Conservation (phyloP, 1,140 invertebrate species). For the Trinorchestia longiramus region DNA sequence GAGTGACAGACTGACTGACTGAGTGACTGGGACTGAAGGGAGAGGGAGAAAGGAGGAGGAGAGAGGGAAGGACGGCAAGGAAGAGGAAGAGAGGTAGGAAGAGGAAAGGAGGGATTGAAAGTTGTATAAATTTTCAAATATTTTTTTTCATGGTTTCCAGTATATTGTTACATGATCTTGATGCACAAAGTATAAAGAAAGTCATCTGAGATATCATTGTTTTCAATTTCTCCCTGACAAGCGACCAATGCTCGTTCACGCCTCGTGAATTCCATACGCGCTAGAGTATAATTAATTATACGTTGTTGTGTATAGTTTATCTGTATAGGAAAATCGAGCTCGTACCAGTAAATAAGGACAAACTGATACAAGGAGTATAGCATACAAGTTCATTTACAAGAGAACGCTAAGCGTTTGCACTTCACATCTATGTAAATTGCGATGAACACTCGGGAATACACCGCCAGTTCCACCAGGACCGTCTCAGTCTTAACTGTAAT, state of each 20-base stretch:
- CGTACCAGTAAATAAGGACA: not conserved
- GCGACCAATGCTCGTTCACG: not conserved
- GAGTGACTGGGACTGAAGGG: too few relatives aligned
- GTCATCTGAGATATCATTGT: not conserved
- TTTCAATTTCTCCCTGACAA: not conserved
- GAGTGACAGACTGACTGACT: too few relatives aligned
- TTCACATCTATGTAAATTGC: not conserved
- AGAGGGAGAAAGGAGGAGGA: too few relatives aligned
- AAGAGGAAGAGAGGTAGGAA: too few relatives aligned
- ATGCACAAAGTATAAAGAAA: not conserved
- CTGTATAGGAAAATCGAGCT: not conserved
- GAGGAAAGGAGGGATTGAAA: too few relatives aligned
- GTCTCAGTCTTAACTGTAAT: not conserved
- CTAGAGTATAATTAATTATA: not conserved
- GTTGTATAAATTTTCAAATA: too few relatives aligned
- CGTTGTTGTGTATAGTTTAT: not conserved
- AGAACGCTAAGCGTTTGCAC: not conserved
- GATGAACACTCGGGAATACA: not conserved
- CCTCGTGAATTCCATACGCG: not conserved
- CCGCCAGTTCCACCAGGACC: not conserved
- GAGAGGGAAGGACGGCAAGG: too few relatives aligned
- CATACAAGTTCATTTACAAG: constrained; percentile 1
- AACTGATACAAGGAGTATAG: not conserved
- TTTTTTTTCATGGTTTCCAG: too few relatives aligned
- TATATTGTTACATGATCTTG: too few relatives aligned